A percentile compares a stretch with the other conserved stretches of the same genome.
Conservation (phyloP, 2,113 vertebrate genomes). For the Antechinus flavipes region DNA sequence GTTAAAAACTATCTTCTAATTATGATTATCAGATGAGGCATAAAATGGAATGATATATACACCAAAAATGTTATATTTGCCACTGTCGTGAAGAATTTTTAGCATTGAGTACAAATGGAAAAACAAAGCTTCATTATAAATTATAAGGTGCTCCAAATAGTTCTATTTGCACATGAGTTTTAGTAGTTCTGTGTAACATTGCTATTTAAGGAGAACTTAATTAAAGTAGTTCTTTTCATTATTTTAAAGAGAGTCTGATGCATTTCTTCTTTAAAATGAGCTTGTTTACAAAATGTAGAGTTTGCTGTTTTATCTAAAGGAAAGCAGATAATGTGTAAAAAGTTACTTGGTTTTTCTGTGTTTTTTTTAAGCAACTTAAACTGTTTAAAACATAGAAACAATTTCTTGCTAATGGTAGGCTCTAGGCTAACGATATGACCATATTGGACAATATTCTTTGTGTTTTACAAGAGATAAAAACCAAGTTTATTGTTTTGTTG, state of each 20-base stretch:
- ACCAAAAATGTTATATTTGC: background rate
- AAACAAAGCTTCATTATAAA: background rate
- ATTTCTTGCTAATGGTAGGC: background rate
- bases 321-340: background rate
- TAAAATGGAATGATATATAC: background rate
- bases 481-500: background rate
- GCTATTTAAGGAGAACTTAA: background rate
- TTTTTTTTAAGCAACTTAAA: slow-evolving; percentile 2
- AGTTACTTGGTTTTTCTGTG: slow-evolving; percentile 9
- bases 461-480: background rate
- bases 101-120: background rate
- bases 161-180: background rate
- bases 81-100: background rate
- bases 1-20: background rate
- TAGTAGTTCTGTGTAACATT: background rate
- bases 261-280: background rate
- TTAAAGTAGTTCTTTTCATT: background rate
- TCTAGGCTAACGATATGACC: background rate
- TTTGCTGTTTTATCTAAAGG: slow-evolving; percentile 29
- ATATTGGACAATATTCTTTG: background rate
- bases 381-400: background rate
- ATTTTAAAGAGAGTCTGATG: background rate
- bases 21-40: background rate
- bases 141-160: background rate
- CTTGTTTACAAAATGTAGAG: background rate